These are phyloP conservation scores for Micrasema minimum DNA, from an alignment of 1,140 invertebrate species.

Conservation along the genomic window DNA sequence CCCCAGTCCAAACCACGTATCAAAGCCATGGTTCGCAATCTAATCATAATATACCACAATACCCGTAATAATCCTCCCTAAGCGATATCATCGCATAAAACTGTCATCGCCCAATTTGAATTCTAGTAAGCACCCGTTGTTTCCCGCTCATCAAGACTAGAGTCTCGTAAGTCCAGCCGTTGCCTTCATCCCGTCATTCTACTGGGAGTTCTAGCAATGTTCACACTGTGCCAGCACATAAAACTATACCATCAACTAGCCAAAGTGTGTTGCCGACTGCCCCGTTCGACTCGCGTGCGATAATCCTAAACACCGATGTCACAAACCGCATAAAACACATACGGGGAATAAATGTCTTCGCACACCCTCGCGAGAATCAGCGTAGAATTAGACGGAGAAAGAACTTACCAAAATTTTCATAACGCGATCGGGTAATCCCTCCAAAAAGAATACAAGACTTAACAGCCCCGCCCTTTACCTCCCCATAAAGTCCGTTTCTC, in stretches of 20 bases:
- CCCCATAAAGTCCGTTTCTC: constrained; percentile 63
- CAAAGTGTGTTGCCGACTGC: constrained; percentile 24
- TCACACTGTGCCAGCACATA: constrained; percentile 47
- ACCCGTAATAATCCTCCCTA: not conserved
- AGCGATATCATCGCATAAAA: constrained; percentile 38
- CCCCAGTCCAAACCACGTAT: constrained; percentile 34
- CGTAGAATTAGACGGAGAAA: constrained; percentile 13
- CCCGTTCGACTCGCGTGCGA: constrained; percentile 44
- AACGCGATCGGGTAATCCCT: constrained; percentile 50
- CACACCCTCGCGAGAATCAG: constrained; percentile 28
- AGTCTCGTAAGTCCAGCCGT: not conserved
- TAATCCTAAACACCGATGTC: constrained; percentile 46
- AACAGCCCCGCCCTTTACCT: constrained; percentile 62
- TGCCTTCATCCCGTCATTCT: constrained; percentile 8
- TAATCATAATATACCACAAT: too few species aligned
- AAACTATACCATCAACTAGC: constrained; percentile 20
- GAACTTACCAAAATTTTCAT: constrained; percentile 22
- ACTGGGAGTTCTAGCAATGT: constrained; percentile 28
- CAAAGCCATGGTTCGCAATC: too few species aligned
- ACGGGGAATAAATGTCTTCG: constrained; percentile 44
- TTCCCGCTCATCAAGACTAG: constrained; percentile 40
- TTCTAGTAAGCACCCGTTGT: constrained; percentile 20
- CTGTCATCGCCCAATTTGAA: constrained; percentile 26
- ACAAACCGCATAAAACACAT: constrained; percentile 59
- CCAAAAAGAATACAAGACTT: constrained; percentile 57